phyloP scores from a whole-genome alignment of 2,797 vertebrate species.

The Urophycis tenuis region DNA sequence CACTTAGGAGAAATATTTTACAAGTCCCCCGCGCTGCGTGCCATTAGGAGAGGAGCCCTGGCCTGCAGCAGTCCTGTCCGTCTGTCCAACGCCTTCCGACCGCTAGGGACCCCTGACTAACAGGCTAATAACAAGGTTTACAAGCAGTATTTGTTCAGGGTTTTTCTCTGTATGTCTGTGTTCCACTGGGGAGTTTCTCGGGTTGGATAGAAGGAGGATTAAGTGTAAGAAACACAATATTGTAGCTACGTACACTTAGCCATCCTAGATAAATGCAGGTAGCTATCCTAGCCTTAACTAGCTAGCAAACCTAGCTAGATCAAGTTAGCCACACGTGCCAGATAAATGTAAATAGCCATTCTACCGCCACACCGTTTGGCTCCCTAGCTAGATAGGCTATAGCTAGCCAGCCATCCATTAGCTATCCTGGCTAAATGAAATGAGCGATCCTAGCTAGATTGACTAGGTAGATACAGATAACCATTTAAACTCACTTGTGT shows the following conservation, averaged over 20 bases:
- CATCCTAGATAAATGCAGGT: too few relatives aligned
- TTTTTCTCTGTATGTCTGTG: not conserved
- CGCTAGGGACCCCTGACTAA: not conserved
- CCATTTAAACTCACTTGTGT: not conserved
- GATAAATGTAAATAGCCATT: too few relatives aligned
- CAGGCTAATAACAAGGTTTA: not conserved
- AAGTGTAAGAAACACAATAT: not conserved
- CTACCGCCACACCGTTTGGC: too few relatives aligned
- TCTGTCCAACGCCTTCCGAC: too few relatives aligned
- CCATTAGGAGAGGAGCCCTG: slow-evolving; percentile 46
- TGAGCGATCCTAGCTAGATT: not conserved
- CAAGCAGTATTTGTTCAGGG: too few relatives aligned
- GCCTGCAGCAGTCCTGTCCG: not conserved
- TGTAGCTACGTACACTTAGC: not conserved
- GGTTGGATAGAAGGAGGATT: not conserved
- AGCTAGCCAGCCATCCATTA: too few relatives aligned
- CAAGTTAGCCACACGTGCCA: too few relatives aligned
- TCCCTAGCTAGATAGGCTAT: too few relatives aligned
- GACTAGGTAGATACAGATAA: too few relatives aligned
- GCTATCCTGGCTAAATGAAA: too few relatives aligned
- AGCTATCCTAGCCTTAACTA: too few relatives aligned
- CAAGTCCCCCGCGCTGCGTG: slow-evolving; percentile 47
- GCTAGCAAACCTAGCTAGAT: too few relatives aligned
- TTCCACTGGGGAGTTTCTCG: not conserved
- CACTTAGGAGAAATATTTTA: slow-evolving; percentile 50